Conservation (phyloP, 2,113 vertebrate genomes). For the Meleagris gallopavo region DNA sequence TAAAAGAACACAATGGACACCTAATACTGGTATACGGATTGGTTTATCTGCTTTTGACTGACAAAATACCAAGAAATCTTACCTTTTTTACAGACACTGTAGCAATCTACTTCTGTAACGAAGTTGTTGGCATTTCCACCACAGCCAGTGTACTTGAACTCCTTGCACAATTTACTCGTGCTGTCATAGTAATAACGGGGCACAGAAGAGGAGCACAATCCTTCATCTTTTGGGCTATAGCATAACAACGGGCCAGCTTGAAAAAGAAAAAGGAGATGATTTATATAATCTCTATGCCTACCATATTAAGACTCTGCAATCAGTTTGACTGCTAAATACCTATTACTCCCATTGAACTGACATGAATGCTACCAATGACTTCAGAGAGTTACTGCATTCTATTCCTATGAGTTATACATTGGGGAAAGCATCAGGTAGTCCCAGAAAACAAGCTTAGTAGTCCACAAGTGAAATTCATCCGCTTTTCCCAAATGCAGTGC, state of each 20-base stretch:
- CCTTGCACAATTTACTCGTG: conserved; percentile 80
- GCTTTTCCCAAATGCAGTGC: not conserved
- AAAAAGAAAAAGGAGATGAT: not conserved
- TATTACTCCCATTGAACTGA: not conserved
- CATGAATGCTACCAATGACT: accelerated
- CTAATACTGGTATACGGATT: not conserved
- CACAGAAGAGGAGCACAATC: conserved; percentile 86
- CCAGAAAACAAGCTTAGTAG: not conserved
- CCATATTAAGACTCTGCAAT: not conserved
- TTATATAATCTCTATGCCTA: not conserved
- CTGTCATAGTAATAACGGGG: conserved; percentile 89
- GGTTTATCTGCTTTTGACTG: not conserved
- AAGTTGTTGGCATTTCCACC: conserved; percentile 96
- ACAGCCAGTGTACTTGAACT: conserved; percentile 89
- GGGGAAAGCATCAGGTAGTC: not conserved
- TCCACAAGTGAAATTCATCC: not conserved
- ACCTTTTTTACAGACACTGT: conserved; percentile 84
- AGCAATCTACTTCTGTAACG: conserved; percentile 77
- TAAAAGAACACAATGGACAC: not conserved
- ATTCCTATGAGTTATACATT: not conserved
- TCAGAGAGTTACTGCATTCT: not conserved
- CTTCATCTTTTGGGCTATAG: conserved; percentile 85
- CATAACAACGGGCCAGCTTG: conserved; percentile 85
- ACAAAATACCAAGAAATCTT: not conserved
- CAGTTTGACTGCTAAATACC: not conserved